Conservation (phyloP, 2,113 vertebrate species). For the Larimichthys crocea region DNA sequence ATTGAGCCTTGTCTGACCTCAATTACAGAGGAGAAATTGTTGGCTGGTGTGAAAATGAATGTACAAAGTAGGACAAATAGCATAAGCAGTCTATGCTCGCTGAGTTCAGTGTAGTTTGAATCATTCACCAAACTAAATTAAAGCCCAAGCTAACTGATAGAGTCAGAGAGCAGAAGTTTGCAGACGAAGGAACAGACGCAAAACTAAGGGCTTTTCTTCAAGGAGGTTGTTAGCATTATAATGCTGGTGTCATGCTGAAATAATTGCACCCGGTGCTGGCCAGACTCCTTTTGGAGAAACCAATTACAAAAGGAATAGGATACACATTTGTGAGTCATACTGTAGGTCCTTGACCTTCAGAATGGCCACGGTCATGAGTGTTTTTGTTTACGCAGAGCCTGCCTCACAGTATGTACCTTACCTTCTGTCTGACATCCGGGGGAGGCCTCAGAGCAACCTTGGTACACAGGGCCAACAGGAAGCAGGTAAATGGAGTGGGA, state of each 20-base stretch:
- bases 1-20: neutral
- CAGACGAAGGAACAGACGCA: neutral
- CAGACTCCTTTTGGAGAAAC: slow-evolving; percentile 21
- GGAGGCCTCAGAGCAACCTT: neutral
- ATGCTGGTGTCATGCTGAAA: slow-evolving; percentile 13
- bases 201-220: neutral
- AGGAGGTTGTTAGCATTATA: slow-evolving; percentile 1
- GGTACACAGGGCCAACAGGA: slow-evolving; percentile 33
- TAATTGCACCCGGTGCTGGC: slow-evolving; percentile 4
- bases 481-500: slow-evolving; percentile 62
- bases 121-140: neutral
- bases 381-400: neutral
- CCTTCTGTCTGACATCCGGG: neutral
- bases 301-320: slow-evolving; percentile 39
- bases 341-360: slow-evolving; percentile 30
- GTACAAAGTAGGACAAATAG: neutral
- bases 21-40: neutral
- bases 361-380: neutral
- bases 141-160: neutral
- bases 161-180: neutral
- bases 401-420: slow-evolving; percentile 3
- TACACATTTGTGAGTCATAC: neutral
- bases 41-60: neutral
- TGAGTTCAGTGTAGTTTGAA: neutral
- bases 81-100: neutral